Evolutionary conservation across 2,113 vertebrate genomes (phyloP), one percentile per base, ranked within the genome.

Genomic region (Zosterops lateralis): DNA sequence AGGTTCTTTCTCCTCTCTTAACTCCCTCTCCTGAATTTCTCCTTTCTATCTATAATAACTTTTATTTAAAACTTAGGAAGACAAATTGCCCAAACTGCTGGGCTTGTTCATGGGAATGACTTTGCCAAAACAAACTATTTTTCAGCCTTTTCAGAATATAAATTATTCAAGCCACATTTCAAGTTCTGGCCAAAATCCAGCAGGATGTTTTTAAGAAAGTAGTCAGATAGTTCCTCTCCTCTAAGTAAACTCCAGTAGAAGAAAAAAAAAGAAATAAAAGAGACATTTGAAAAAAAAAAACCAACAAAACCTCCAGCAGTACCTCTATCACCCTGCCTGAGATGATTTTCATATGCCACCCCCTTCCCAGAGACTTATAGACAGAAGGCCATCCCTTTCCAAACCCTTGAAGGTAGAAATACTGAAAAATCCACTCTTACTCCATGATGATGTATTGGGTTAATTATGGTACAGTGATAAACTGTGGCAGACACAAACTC

Each of bases 41-140:
- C 48, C 26, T 88, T 83, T 80, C 61, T 78, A 19, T 72, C n/a
- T 54, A 38, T 75, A 40, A 34, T 65, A 79, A 45, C 20, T 65
- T 61, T 38, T 47, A 75, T 72, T 68, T 75, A 85, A 87, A 76
- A 79, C 12, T 44, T 73, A 73, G 50, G 28, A 91, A 95, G 84
- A 87, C 21, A 89, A 87, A 92, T 94, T 56, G 76, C 42, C 20
- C 50, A 34, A 32, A 74, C 12, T 61, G 22, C 57, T 57, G 36
- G 28, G 13, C 25, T 79, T 89, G 9, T 53, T 89, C 45, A 45
- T 19, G 26, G 15, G 28, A 22, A 60, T 53, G 22, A 75, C 57
- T 95, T 92, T 91, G 45, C 61, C 73, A 84, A 92, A 80, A 77
- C 17, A 89, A 90, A 80, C 18, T 45, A 51, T 66, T 84, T 83